A percentile compares a stretch with the other conserved stretches of the same genome.
Conservation (phyloP, 2,888 invertebrate species). For the Erannis defoliaria region DNA sequence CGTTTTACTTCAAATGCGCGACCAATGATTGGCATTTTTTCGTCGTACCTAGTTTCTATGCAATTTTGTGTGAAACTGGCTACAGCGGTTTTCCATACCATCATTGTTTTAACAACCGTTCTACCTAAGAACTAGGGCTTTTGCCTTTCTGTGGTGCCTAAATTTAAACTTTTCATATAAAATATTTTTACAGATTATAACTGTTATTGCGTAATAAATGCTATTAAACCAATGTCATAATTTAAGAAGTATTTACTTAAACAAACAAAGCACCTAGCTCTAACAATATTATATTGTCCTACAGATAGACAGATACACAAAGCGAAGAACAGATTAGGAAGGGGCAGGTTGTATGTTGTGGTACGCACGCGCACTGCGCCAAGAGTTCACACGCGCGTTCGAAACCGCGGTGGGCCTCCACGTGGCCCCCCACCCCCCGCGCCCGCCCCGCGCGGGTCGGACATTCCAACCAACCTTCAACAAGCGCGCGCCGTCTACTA, state of each 20-base stretch:
- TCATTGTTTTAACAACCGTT: too few species aligned
- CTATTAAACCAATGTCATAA: too few species aligned
- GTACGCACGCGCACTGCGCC: conserved; percentile 81
- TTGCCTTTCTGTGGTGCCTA: too few species aligned
- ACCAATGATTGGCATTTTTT: too few species aligned
- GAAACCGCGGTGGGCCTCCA: conserved; percentile 87
- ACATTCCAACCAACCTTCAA: conserved; percentile 75
- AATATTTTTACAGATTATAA: too few species aligned
- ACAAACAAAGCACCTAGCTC: conserved; percentile 55
- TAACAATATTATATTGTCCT: conserved; percentile 69
- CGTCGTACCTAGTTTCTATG: too few species aligned
- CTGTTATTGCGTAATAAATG: too few species aligned
- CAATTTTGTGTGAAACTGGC: too few species aligned
- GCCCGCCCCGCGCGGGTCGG: conserved; percentile 50
- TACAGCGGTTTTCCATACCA: too few species aligned
- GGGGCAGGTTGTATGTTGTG: conserved; percentile 64
- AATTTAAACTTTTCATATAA: too few species aligned
- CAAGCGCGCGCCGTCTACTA: conserved; percentile 70
- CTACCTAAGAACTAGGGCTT: too few species aligned
- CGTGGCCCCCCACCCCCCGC: conserved; percentile 65
- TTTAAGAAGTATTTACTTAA: not conserved
- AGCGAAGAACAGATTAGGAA: conserved; percentile 65
- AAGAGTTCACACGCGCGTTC: conserved; percentile 81
- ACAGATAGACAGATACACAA: conserved; percentile 63
- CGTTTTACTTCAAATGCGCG: too few species aligned